Conservation (phyloP, 2,797 vertebrate species). For the Enteromius trimaculatus region DNA sequence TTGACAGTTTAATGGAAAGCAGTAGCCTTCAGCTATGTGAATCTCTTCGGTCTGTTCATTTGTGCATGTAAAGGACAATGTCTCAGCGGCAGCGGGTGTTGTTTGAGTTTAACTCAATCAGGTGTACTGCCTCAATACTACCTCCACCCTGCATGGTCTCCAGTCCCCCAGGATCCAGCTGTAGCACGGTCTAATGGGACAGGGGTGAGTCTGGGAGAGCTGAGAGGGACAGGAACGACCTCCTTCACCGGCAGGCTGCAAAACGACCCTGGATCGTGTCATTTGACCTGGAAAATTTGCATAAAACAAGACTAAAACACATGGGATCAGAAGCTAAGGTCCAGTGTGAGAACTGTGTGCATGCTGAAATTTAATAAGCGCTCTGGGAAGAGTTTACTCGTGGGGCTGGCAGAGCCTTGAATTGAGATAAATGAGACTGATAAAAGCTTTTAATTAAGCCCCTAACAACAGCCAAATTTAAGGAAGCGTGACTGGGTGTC, state of each 20-base stretch:
- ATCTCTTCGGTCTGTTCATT: background rate
- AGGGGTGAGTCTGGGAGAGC: conserved; percentile 80
- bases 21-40: conserved; percentile 3
- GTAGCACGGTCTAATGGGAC: conserved; percentile 82
- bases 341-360: conserved; percentile 32
- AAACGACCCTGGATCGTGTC: conserved; percentile 77
- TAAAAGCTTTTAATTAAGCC: conserved; percentile 59
- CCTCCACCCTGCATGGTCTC: conserved; percentile 83
- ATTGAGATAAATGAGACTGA: conserved; percentile 54
- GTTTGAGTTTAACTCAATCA: conserved; percentile 3
- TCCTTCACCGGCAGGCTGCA: conserved; percentile 77
- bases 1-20: conserved; percentile 24
- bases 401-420: conserved; percentile 24
- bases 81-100: background rate
- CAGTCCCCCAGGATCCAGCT: conserved; percentile 82
- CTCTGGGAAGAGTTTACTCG: conserved; percentile 38
- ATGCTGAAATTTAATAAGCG: conserved; percentile 36
- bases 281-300: conserved; percentile 74
- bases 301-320: background rate
- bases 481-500: conserved; percentile 20
- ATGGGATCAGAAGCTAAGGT: background rate
- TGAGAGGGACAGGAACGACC: conserved; percentile 81
- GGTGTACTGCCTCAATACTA: conserved; percentile 57
- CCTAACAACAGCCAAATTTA: conserved; percentile 42
- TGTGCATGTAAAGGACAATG: background rate